Base-by-base conservation (phyloP, 2,888 invertebrate genomes). In the Rhagophthalmus giganteus region DNA sequence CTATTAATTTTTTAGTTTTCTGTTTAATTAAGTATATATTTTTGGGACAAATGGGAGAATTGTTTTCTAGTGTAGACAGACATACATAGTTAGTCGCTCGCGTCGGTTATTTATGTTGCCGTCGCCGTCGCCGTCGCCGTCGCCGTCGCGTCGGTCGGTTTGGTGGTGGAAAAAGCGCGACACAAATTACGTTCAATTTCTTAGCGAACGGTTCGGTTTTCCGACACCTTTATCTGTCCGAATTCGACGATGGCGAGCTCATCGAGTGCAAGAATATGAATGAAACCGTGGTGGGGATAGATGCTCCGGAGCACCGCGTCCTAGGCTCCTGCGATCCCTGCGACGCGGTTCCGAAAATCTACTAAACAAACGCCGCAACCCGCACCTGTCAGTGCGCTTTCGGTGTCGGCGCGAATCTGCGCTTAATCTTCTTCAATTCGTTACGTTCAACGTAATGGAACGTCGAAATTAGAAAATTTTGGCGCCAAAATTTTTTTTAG, bases 281-380 rank as follows among this genome's bases (percentile, higher is more conserved):
- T 50, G 50, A 50, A 50, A 35, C 11, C 16, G 14, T 32, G 35
- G 33, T 39, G 39, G 44, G 44, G 40, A 24, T n/a, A 39, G 45
- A 51, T 51, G 45, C 40, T 49, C 51, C 38, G 51, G 39, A 39
- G 45, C 37, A 40, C 30, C 39, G 44, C 51, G 39, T 53, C 53
- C 53, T 32, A 42, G 48, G 42, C 47, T 52, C 40, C 52, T 39
- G 47, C 37, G 47, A 53, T 52, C 32, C 53, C 42, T 47, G 47
- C 47, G 52, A 52, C 52, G 48, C 53, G 37, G 30, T 38, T 42
- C 48, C 34, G 33, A 38, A 48, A 48, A 37, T 38, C 48, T 45
- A 42, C 53, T 48, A 44, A 44, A 51, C 45, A 51, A 51, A 45
- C 51, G 44, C 45, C 44, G 40, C 41, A 50, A 50, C 50, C 50